Percentiles rank a stretch among this genome's conserved stretches.
Conservation (phyloP, 2,797 vertebrate genomes). For the Odontamblyopus rebecca region DNA sequence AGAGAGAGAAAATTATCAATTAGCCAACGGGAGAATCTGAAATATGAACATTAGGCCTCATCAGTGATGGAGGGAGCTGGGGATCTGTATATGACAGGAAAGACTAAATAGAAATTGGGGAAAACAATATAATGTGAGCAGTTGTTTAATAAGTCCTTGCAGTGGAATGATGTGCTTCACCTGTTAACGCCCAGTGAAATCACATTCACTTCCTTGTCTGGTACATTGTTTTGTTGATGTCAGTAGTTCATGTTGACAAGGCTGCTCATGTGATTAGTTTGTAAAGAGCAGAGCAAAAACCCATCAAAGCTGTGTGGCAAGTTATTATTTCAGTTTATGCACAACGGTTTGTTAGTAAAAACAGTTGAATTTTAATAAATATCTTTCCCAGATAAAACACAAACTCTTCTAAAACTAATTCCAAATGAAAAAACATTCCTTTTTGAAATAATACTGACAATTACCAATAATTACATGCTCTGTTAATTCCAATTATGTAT, state of each 20-base stretch:
- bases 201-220: background rate
- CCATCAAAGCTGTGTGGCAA: constrained; percentile 7
- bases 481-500: background rate
- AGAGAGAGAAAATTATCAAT: constrained; percentile 28
- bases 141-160: background rate
- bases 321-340: background rate
- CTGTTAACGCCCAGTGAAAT: constrained; percentile 3
- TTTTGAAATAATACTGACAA: constrained; percentile 9
- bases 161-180: constrained; percentile 8
- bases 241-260: constrained; percentile 10
- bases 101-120: constrained; percentile 14
- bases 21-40: constrained; percentile 24
- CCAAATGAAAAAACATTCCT: background rate
- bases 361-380: constrained; percentile 11
- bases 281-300: constrained; percentile 1
- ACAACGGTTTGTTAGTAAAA: constrained; percentile 11
- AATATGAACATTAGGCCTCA: constrained; percentile 27
- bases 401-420: background rate
- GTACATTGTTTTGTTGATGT: constrained; percentile 7
- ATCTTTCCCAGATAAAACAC: constrained; percentile 12
- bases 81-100: constrained; percentile 7
- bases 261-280: background rate
- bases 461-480: background rate
- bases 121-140: constrained; percentile 15
- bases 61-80: constrained; percentile 28